A percentile compares a stretch with the other conserved stretches of the same genome.
Evolutionary conservation across 2,113 vertebrate genomes (phyloP).

Genomic region (Climacteris rufus): DNA sequence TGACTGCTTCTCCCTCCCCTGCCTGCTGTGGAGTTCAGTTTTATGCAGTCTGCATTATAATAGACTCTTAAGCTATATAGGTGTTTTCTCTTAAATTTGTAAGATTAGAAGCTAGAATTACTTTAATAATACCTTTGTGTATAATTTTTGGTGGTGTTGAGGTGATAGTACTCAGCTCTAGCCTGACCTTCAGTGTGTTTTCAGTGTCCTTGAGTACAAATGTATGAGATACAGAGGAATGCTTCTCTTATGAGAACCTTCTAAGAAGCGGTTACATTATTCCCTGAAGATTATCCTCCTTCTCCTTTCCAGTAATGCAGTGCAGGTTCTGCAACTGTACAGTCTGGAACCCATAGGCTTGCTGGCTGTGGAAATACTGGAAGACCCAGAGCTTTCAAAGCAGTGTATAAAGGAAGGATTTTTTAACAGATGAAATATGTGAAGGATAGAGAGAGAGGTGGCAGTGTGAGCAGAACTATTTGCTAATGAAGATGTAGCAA

Average conservation of each 20-base stretch:
- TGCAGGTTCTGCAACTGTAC: neutral
- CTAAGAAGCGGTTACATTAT: neutral
- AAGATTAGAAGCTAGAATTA: neutral
- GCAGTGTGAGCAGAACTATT: neutral
- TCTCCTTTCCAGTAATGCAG: neutral
- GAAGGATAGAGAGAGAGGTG: neutral
- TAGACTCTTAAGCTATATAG: neutral
- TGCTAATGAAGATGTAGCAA: neutral
- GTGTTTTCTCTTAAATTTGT: neutral
- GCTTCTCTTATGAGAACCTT: neutral
- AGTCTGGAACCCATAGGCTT: neutral
- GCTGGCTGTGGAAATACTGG: neutral
- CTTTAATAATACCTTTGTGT: neutral
- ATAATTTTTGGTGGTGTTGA: neutral
- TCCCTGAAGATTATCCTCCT: neutral
- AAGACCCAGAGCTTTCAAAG: neutral
- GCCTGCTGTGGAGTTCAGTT: neutral
- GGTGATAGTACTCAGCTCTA: neutral
- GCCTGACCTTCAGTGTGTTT: neutral
- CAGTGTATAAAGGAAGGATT: neutral
- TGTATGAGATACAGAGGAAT: neutral
- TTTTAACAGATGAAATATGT: neutral
- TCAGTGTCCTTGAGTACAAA: neutral
- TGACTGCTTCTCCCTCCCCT: neutral
- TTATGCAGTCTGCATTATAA: constrained; percentile 22